Evolutionary conservation across 2,888 invertebrate species (phyloP), one percentile per base, ranked within the genome.

Genomic region (Mimachlamys varia): DNA sequence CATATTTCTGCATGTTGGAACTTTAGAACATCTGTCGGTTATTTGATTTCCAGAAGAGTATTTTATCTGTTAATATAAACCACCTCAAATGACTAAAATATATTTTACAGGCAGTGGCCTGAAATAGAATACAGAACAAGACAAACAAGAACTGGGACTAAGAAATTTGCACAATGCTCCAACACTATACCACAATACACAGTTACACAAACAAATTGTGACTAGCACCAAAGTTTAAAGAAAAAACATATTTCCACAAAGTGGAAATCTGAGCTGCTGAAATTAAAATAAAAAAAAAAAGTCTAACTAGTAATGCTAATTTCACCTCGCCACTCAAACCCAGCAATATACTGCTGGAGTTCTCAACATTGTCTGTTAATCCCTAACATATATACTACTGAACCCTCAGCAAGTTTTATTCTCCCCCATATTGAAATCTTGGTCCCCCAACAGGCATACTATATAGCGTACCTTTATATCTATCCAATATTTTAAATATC

Each of bases 251-350:
- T 76, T 33, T 76, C 76, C 76, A 76, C 76, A 7, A 76, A 33
- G 76, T 76, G 76, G 76, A 76, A 76, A 76, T 76, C 33, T 76
- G 76, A 33, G 76, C 76, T 76, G 76, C 76, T 76, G 76, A 76
- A 33, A 27, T 76, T 27, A 76, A 76, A 76, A 76, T 33, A 76
- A 76, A 27, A 76, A 76, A 19, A 62, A 76, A 76, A 19, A 62
- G 44, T 62, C 62, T 76, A 76, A 76, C 76, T 76, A 76, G 76
- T 76, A 76, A 76, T 76, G 76, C 76, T 76, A 76, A 76, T 33
- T 76, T 27, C 33, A 76, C 76, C 76, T 76, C 33, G 33, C 33
- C 76, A 76, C 33, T 76, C 33, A 27, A 76, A 33, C 76, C 76
- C 76, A 76, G 76, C 76, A 76, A 27, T 76, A 76, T 58, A 58